A percentile compares a stretch with the other conserved stretches of the same genome.
phyloP scores from a whole-genome alignment of 1,140 invertebrate genomes.

The Orius insidiosus region DNA sequence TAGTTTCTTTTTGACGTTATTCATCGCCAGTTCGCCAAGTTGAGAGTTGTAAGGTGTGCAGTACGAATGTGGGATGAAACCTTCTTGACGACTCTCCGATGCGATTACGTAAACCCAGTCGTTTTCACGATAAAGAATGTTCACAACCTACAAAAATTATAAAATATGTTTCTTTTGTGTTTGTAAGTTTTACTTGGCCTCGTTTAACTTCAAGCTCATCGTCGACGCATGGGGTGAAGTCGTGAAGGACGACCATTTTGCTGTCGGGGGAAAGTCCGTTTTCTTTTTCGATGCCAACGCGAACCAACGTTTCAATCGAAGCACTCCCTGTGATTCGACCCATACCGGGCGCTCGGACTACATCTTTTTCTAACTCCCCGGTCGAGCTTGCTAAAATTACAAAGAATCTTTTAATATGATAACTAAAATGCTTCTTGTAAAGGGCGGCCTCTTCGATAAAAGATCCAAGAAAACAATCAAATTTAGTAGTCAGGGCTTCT shows the following conservation, averaged over 20 bases:
- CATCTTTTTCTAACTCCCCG: constrained; percentile 53
- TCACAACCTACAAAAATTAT: constrained; percentile 47
- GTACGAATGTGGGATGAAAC: constrained; percentile 88
- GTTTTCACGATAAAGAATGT: constrained; percentile 84
- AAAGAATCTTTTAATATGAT: neutral
- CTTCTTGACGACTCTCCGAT: constrained; percentile 70
- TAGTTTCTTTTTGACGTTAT: constrained; percentile 65
- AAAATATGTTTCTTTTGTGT: neutral
- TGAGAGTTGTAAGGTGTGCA: constrained; percentile 68
- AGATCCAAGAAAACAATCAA: neutral
- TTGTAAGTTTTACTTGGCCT: constrained; percentile 33
- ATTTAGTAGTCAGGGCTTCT: neutral
- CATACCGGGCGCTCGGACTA: constrained; percentile 48
- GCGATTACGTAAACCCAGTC: constrained; percentile 93
- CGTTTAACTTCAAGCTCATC: constrained; percentile 73
- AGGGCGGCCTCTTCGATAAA: neutral
- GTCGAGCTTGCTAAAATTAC: constrained; percentile 30
- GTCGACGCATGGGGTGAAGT: constrained; percentile 87
- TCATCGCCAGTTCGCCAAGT: constrained; percentile 50
- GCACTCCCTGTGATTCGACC: constrained; percentile 87
- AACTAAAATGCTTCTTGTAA: neutral
- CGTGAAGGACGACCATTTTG: constrained; percentile 88
- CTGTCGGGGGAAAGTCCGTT: constrained; percentile 78
- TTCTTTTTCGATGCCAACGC: constrained; percentile 88
- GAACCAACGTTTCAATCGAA: constrained; percentile 82